These are phyloP conservation scores for Pelmatolapia mariae DNA, from an alignment of 2,113 vertebrate genomes.

Conservation along the genomic window DNA sequence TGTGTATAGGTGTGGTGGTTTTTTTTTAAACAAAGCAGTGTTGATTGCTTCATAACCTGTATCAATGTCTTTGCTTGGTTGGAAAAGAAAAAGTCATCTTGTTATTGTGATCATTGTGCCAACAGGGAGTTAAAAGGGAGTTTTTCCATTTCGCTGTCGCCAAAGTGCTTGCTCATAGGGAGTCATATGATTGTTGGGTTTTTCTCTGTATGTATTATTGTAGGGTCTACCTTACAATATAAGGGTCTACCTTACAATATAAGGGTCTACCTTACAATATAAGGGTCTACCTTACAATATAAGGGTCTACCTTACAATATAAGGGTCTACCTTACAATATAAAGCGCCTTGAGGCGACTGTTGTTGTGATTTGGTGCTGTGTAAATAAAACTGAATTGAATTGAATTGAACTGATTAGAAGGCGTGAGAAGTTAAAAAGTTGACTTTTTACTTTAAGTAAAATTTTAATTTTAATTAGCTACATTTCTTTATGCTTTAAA, in stretches of 20 bases:
- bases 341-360: background rate
- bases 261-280: background rate
- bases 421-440: background rate
- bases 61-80: background rate
- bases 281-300: background rate
- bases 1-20: rapidly evolving
- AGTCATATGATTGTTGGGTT: background rate
- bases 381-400: background rate
- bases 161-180: background rate
- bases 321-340: background rate
- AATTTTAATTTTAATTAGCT: background rate
- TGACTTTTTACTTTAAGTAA: background rate
- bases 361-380: background rate
- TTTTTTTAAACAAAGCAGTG: background rate
- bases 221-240: background rate
- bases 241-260: background rate
- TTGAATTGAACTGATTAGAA: background rate
- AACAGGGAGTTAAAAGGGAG: background rate
- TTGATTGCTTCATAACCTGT: background rate
- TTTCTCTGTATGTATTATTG: background rate
- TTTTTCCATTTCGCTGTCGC: background rate
- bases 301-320: background rate
- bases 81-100: background rate
- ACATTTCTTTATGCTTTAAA: background rate
- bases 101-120: background rate